These are phyloP conservation scores for Strigamia transsilvanica DNA, from an alignment of 2,888 invertebrate genomes.

Conservation along the genomic window DNA sequence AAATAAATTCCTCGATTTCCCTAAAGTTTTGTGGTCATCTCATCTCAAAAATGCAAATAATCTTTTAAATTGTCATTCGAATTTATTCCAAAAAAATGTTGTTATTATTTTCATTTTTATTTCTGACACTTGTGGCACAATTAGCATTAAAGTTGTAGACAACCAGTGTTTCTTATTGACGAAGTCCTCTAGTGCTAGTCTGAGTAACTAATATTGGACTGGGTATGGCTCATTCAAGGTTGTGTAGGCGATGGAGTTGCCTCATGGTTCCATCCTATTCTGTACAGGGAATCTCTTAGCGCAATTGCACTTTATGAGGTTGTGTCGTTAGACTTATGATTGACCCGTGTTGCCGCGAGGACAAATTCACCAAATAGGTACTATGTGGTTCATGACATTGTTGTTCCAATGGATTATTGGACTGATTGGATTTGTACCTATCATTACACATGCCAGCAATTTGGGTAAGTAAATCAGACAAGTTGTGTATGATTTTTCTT, in stretches of 20 bases:
- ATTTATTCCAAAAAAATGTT: too few relatives aligned
- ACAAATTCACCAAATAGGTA: not conserved
- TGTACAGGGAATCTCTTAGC: constrained; percentile 9
- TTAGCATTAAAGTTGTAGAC: too few relatives aligned
- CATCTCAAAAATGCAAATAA: too few relatives aligned
- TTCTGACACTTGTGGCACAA: not conserved
- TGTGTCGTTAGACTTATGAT: constrained; percentile 18
- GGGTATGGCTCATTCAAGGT: constrained; percentile 43
- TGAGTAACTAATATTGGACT: constrained; percentile 44
- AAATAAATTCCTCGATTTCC: too few relatives aligned
- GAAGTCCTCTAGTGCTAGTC: constrained; percentile 36
- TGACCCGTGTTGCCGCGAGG: constrained; percentile 7
- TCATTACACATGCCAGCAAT: constrained; percentile 8
- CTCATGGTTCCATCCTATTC: constrained; percentile 24
- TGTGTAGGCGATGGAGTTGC: constrained; percentile 47
- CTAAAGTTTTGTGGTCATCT: too few relatives aligned
- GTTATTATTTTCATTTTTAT: not conserved
- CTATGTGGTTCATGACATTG: constrained; percentile 28
- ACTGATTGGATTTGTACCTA: constrained; percentile 14
- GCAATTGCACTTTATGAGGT: not conserved
- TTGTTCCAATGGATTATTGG: not conserved
- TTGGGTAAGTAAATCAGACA: not conserved
- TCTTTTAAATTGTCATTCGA: too few relatives aligned
- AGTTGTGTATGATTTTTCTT: not conserved
- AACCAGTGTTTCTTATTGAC: not conserved